Evolutionary conservation across 1,140 invertebrate genomes (phyloP), one percentile per base, ranked within the genome.

Genomic region (Nymphalis io): DNA sequence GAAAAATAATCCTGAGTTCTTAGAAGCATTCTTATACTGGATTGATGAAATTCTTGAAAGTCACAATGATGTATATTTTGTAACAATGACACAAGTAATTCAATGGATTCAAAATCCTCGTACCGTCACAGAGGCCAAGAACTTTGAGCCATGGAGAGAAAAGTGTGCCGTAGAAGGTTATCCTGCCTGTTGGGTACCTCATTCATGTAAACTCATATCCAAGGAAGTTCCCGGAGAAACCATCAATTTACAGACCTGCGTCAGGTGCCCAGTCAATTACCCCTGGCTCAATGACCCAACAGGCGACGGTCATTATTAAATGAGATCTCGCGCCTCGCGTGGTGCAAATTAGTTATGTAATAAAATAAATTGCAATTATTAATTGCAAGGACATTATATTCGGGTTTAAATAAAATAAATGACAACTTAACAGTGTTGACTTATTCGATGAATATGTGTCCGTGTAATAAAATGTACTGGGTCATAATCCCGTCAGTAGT

Each of bases 81-180:
- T 98, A 1, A 99, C 98, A n/a, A 98, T 98, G 96, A 98, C 97
- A 2, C 97, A 98, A 90, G 97, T 98, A 0, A 98, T 99, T 76
- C 97, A 98, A 85, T 99, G 98, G 98, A 98, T 99, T 85, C 97
- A 98, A 84, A 98, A 98, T 82, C 97, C 98, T 11, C 93, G 96
- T 46, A 97, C 96, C 2, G 86, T 97, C 68, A 93, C 94, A 33
- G 96, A 98, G 83, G 94, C 96, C 10, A 97, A 97, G 92, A 97
- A 95, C 92, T 98, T 98, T 90, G 97, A 98, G 81, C 96, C 97
- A 16, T 98, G 97, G 97, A 96, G 96, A 93, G 97, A 98, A 92
- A 98, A 97, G 94, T 98, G 97, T 82, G 90, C 94, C 18, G 96
- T 97, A 0, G 95, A 96, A 73, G 96, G 96, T 63, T 92, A 85